Evolutionary conservation across 2,888 invertebrate species (phyloP).

Genomic region (Drosophila koepferae): DNA sequence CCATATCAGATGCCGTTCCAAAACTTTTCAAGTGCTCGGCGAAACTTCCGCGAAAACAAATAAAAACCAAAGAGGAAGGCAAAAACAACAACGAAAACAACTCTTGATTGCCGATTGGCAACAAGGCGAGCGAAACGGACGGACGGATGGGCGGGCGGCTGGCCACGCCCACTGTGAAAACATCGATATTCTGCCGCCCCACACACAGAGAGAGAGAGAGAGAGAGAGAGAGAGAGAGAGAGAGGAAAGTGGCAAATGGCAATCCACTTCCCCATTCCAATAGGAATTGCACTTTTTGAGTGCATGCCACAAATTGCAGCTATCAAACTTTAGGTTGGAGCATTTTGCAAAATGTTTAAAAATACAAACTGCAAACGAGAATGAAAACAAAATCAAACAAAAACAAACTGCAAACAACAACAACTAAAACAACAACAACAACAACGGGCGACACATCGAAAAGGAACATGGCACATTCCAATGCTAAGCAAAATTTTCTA

Average conservation of each 20-base stretch:
- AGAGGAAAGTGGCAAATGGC: background rate
- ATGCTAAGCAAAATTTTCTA: slow-evolving; percentile 76
- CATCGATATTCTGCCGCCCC: slow-evolving; percentile 33
- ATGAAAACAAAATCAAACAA: slow-evolving; percentile 52
- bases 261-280: slow-evolving; percentile 56
- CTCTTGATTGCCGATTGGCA: slow-evolving; percentile 53
- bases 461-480: slow-evolving; percentile 75
- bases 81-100: background rate
- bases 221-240: too few relatives aligned
- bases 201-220: too few relatives aligned
- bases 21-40: slow-evolving; percentile 67
- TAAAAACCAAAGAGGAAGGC: slow-evolving; percentile 12
- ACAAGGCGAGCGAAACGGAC: slow-evolving; percentile 11
- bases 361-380: slow-evolving; percentile 64
- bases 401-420: slow-evolving; percentile 19
- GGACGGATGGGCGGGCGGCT: slow-evolving; percentile 1
- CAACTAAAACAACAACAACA: slow-evolving; percentile 21
- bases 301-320: slow-evolving; percentile 68
- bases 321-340: slow-evolving; percentile 65
- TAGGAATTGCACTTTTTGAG: slow-evolving; percentile 38
- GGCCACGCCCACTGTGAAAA: slow-evolving; percentile 43
- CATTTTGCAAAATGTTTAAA: slow-evolving; percentile 75
- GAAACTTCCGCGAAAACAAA: slow-evolving; percentile 42
- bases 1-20: slow-evolving; percentile 55
- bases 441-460: slow-evolving; percentile 50